Evolutionary conservation across 2,888 invertebrate genomes (phyloP).

Genomic region (Urechis unicinctus): DNA sequence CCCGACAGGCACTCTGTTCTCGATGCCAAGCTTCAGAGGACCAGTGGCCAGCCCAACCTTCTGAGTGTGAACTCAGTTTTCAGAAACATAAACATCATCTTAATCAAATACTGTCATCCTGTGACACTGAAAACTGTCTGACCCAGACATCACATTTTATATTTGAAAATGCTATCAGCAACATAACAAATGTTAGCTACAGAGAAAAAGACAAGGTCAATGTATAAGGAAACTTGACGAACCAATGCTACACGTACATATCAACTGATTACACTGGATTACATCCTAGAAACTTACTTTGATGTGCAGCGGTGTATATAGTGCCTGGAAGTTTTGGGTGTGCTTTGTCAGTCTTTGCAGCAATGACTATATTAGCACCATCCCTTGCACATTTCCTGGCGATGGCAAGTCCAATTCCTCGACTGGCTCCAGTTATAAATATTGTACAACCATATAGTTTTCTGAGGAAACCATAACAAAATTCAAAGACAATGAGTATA

Average conservation of each 20-base stretch:
- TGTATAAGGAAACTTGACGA: background rate
- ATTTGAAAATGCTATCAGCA: background rate
- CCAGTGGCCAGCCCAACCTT: no score
- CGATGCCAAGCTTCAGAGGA: no score
- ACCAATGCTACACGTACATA: no score
- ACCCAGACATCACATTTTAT: no score
- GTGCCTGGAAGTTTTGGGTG: slow-evolving; percentile 91
- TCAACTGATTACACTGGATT: background rate
- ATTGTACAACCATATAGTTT: slow-evolving; percentile 80
- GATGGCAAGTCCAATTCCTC: slow-evolving; percentile 93
- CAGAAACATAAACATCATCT: no score
- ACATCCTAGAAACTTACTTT: slow-evolving; percentile 58
- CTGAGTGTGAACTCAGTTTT: no score
- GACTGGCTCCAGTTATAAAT: slow-evolving; percentile 91
- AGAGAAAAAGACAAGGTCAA: background rate
- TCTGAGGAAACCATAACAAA: slow-evolving; percentile 1
- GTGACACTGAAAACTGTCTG: no score
- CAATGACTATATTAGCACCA: slow-evolving; percentile 84
- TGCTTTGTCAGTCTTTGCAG: slow-evolving; percentile 83
- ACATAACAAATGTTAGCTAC: background rate
- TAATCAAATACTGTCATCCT: no score
- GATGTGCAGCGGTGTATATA: slow-evolving; percentile 81
- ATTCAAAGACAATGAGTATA: slow-evolving; percentile 83
- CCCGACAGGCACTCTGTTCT: background rate
- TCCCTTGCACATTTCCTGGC: slow-evolving; percentile 78